phyloP scores from a whole-genome alignment of 1,140 invertebrate species.

The Apolygus lucorum region DNA sequence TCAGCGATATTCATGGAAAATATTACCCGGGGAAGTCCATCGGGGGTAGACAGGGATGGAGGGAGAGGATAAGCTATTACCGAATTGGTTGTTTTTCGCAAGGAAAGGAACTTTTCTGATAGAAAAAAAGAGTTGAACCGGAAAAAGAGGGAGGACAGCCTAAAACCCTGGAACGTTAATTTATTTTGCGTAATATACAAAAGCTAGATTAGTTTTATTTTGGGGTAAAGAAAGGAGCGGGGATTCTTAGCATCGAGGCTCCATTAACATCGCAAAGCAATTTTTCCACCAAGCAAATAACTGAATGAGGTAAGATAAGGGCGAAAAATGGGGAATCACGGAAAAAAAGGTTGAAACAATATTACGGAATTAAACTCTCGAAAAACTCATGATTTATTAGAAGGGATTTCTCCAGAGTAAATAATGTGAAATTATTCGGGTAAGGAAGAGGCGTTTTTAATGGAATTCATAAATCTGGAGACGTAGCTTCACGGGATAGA shows the following conservation, averaged over 20 bases:
- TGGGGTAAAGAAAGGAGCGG: not conserved
- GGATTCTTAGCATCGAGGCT: not conserved
- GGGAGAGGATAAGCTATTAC: conserved; percentile 1
- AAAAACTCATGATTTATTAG: too few relatives aligned
- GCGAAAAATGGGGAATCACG: too few relatives aligned
- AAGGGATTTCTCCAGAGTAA: too few relatives aligned
- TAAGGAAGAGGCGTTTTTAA: too few relatives aligned
- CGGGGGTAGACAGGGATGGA: not conserved
- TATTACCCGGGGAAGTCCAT: not conserved
- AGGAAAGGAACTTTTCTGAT: not conserved
- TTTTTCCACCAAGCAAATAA: not conserved
- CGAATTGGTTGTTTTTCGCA: conserved; percentile 13
- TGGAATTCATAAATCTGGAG: too few relatives aligned
- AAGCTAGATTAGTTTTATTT: not conserved
- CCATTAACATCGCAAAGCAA: not conserved
- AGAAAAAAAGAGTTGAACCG: not conserved
- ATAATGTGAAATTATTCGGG: too few relatives aligned
- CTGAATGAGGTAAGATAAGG: not conserved
- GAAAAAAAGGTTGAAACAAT: too few relatives aligned
- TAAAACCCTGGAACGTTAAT: not conserved
- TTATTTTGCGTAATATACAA: not conserved
- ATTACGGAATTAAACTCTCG: too few relatives aligned
- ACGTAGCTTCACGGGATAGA: too few relatives aligned
- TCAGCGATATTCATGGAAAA: conserved; percentile 1
- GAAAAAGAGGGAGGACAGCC: not conserved